Evolutionary conservation across 2,888 invertebrate species (phyloP), one percentile per base, ranked within the genome.

Genomic region (Tipula helvola): DNA sequence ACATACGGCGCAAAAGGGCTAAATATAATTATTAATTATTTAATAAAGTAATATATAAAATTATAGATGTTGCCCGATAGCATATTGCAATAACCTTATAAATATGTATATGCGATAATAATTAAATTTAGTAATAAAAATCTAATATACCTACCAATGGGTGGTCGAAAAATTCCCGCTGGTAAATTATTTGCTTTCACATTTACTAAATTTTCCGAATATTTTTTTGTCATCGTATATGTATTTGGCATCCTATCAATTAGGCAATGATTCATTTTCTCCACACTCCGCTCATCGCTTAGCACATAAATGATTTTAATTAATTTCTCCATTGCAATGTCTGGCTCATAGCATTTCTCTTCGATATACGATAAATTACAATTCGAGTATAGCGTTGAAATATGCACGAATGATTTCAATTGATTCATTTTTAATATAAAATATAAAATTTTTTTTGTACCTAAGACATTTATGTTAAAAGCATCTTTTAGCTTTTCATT

Each of bases 221-320:
- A 92, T 87, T 91, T 91, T 88, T 92, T 92, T 8, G 92, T 92
- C 91, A 92, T 91, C 0, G 92, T 92, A 57, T 92, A 92, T n/a
- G 92, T 92, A 86, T 92, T 92, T 83, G 92, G 92, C 90, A 92
- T 90, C 71, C 90, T 90, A 47, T 91, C 91, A 88, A 91, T 90
- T 42, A 91, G 88, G 44, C 91, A 91, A 86, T 90, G 91, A 36
- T 90, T 89, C 87, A 91, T 88, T 88, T 91, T 90, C 87, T 91
- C 91, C 88, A 91, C 88, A 12, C 28, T 28, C 71, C 10, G 71
- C 10, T 90, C 90, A 87, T 91, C 91, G 87, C 91, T 90, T 47
- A 91, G 90, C 36, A 90, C 90, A 87, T 91, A 90, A 88, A 90
- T 91, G 87, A 92, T 89, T 92, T 91, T 91, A 89, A 91, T 91